Evolutionary conservation across 2,888 invertebrate genomes (phyloP).

Genomic region (Pollenia amentaria): DNA sequence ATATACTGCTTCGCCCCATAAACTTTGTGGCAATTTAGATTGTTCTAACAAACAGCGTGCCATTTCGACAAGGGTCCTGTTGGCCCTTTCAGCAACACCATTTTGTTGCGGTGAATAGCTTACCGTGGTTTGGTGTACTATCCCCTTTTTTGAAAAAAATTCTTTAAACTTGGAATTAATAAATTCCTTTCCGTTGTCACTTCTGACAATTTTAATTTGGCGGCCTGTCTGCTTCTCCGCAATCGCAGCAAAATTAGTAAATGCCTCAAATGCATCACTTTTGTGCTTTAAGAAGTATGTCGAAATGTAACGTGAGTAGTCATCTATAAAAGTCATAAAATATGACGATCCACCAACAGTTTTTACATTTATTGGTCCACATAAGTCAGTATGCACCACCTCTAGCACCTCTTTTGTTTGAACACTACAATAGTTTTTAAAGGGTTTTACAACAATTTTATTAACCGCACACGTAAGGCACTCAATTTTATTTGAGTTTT

Average conservation of each 20-base stretch:
- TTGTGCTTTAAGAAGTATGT: constrained; percentile 35
- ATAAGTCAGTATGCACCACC: no score
- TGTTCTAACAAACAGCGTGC: no score
- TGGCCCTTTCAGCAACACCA: not conserved
- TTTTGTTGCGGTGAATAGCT: no score
- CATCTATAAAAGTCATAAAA: constrained; percentile 47
- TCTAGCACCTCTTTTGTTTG: constrained; percentile 20
- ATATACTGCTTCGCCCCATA: no score
- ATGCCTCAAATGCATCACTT: constrained; percentile 46
- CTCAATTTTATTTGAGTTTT: no score
- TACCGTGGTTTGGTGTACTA: no score
- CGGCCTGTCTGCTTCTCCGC: constrained; percentile 32
- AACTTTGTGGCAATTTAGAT: no score
- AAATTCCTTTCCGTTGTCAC: constrained; percentile 38
- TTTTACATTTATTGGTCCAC: no score
- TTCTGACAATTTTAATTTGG: constrained; percentile 7
- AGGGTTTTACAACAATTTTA: constrained; percentile 49
- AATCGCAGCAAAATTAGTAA: constrained; percentile 27
- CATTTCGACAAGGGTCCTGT: no score
- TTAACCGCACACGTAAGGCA: constrained; percentile 38
- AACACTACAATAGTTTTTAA: not conserved
- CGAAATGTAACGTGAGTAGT: constrained; percentile 28
- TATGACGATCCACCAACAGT: constrained; percentile 16
- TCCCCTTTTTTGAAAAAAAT: no score
- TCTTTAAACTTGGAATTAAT: constrained; percentile 47